Evolutionary conservation across 2,888 invertebrate species (phyloP), one percentile per base, ranked within the genome.

Genomic region (Alsophila aescularia): DNA sequence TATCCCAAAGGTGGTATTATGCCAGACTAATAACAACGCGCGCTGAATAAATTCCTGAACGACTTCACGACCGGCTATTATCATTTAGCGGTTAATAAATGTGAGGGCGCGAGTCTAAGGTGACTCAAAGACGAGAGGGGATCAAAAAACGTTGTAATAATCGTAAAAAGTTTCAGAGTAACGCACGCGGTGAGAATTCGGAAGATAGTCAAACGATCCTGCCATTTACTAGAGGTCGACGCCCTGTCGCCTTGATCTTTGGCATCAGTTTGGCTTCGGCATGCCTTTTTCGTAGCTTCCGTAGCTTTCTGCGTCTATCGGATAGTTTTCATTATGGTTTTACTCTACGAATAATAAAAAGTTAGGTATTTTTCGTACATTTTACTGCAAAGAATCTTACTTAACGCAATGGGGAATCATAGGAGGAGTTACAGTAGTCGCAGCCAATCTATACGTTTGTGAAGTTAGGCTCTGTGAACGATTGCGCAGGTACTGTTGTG

Each of bases 51-150:
- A 81, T 77, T 80, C 76, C 76, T 80, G 79, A 81, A 81, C 76
- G 78, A 77, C 69, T 72, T 79, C 79, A 82, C 79, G 81, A 77
- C 72, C 71, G 53, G 64, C 81, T 81, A 84, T 85, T 84, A 85
- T 81, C 86, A 85, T 87, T 86, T 84, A 83, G 85, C 82, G 84
- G 86, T 83, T 85, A 84, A 86, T 85, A 86, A 85, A 85, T 79
- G 83, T 75, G 74, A 75, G 79, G 80, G 79, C 69, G 70, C 78
- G 79, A 78, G 77, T 76, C 78, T 74, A 81, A 85, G 84, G 85
- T 82, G 79, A 77, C 76, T 73, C 73, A 70, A 66, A 71, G 71
- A 73, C 75, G 75, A 72, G 77, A 76, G 75, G 77, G 85, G 83
- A 83, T 85, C 85, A 85, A 84, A 85, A 87, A 85, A 83, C 85